A percentile compares a stretch with the other conserved stretches of the same genome.
These are phyloP conservation scores for Cyprinus carpio DNA, from an alignment of 2,113 vertebrate species.

Conservation along the genomic window DNA sequence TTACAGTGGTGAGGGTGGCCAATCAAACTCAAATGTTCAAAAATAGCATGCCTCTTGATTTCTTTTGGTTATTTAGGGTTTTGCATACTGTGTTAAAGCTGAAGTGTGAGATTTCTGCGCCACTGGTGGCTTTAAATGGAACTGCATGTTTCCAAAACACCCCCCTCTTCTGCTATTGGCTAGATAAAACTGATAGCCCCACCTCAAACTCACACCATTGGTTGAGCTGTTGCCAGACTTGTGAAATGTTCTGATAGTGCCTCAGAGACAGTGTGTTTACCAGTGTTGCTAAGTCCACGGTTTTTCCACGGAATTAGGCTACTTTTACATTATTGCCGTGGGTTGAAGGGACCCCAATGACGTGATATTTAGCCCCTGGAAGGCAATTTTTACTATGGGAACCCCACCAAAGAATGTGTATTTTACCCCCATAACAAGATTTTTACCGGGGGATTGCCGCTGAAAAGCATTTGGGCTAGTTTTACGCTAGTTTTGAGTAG, in stretches of 20 bases:
- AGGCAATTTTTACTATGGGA: no score
- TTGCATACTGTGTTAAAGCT: background rate
- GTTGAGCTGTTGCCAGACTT: background rate
- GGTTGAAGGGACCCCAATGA: no score
- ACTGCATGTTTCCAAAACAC: background rate
- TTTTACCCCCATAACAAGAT: no score
- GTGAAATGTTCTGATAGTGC: background rate
- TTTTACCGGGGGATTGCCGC: no score
- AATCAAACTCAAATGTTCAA: background rate
- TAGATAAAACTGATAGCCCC: background rate
- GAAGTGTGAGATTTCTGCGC: background rate
- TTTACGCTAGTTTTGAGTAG: no score
- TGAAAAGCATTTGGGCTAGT: no score
- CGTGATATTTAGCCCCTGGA: no score
- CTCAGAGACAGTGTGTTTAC: background rate
- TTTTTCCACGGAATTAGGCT: no score
- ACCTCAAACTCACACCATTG: background rate
- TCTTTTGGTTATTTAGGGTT: background rate
- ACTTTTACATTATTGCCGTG: no score
- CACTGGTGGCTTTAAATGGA: background rate
- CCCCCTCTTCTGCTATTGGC: background rate
- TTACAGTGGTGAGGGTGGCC: background rate
- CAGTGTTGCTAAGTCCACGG: no score
- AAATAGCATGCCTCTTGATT: background rate
- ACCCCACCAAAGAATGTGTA: no score